Percentiles rank a stretch among this genome's conserved stretches.
phyloP scores from a whole-genome alignment of 2,113 vertebrate species.

The Scalopus aquaticus region DNA sequence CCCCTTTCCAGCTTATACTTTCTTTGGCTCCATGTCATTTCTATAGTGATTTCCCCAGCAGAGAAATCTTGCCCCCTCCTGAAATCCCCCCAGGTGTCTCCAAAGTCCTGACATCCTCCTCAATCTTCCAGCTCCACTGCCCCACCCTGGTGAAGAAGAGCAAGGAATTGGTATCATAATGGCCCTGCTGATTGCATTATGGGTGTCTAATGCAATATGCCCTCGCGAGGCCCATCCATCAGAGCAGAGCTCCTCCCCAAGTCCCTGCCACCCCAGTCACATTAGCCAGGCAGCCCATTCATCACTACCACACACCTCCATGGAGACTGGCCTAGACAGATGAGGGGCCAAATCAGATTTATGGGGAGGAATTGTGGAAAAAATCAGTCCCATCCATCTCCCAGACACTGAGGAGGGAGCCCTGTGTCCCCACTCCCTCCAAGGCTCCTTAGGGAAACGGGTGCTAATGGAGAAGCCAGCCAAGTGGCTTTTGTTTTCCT shows the following conservation, averaged over 20 bases:
- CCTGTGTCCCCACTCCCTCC: constrained; percentile 51
- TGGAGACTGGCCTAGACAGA: constrained; percentile 70
- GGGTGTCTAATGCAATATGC: constrained; percentile 83
- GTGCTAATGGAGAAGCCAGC: constrained; percentile 54
- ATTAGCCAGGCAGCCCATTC: constrained; percentile 75
- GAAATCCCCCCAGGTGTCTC: constrained; percentile 53
- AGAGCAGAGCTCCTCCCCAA: constrained; percentile 76
- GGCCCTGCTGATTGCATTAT: constrained; percentile 82
- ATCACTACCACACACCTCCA: constrained; percentile 72
- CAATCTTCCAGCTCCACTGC: constrained; percentile 69
- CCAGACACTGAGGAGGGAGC: constrained; percentile 70
- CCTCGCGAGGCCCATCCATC: constrained; percentile 81
- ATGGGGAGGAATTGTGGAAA: constrained; percentile 73
- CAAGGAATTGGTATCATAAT: constrained; percentile 55
- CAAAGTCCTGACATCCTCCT: constrained; percentile 68
- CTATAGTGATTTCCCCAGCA: not conserved
- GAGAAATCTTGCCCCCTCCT: constrained; percentile 11
- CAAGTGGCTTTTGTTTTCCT: constrained; percentile 68
- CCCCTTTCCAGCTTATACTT: not conserved
- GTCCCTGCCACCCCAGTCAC: constrained; percentile 71
- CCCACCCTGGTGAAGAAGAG: constrained; percentile 70
- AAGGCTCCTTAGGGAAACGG: constrained; percentile 65
- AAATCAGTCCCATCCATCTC: constrained; percentile 81
- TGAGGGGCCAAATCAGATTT: constrained; percentile 80
- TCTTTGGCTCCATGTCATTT: constrained; percentile 25